phyloP scores from a whole-genome alignment of 2,113 vertebrate genomes.

The Canis aureus region DNA sequence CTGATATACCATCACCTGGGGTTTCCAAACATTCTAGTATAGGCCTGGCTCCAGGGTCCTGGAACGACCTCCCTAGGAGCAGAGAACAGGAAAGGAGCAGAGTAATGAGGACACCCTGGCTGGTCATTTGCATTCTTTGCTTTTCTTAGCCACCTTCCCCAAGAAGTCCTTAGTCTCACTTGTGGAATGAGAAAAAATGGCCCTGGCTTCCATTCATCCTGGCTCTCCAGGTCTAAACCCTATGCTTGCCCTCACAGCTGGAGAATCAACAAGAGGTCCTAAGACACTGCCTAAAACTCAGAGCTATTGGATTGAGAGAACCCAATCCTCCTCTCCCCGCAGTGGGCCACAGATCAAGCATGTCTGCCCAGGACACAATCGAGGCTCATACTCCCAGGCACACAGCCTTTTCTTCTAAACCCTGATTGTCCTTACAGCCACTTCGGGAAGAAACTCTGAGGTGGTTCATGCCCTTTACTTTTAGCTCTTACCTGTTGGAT shows the following conservation, averaged over 20 bases:
- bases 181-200: fast-evolving
- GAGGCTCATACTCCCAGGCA: neutral
- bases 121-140: neutral
- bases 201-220: neutral
- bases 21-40: neutral
- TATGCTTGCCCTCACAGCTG: fast-evolving
- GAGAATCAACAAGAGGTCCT: neutral
- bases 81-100: neutral
- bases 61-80: neutral
- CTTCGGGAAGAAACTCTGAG: neutral
- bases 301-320: neutral
- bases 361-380: neutral
- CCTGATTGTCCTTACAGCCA: neutral
- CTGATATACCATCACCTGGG: too few species aligned
- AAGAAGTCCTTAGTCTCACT: neutral
- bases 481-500: neutral
- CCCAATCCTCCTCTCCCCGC: neutral
- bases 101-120: neutral
- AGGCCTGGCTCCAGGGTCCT: neutral
- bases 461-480: neutral
- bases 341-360: neutral
- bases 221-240: neutral
- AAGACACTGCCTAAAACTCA: neutral
- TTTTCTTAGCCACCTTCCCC: neutral
- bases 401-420: neutral